Percentiles rank a stretch among this genome's conserved stretches.
phyloP scores from a whole-genome alignment of 2,888 invertebrate species.

The Ornithoptera alexandrae region DNA sequence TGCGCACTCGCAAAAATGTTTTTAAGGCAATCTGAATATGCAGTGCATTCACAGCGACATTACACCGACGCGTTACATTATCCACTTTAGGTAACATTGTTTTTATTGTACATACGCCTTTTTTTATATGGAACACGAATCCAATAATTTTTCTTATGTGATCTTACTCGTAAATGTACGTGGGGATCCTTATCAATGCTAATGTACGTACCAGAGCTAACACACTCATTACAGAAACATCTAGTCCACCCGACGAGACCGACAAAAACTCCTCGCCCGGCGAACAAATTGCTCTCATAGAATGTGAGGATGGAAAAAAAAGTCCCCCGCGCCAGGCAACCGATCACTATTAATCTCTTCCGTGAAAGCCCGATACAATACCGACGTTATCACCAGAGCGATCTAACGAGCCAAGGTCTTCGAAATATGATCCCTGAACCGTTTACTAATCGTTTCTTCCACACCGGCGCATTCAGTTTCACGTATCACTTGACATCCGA shows the following conservation, averaged over 20 bases:
- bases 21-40: too few species aligned
- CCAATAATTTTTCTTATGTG: too few species aligned
- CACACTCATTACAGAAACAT: too few species aligned
- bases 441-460: slow-evolving; percentile 69
- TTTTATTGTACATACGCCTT: too few species aligned
- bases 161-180: too few species aligned
- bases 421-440: slow-evolving; percentile 61
- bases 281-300: slow-evolving; percentile 12
- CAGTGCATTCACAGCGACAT: too few species aligned
- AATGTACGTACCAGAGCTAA: too few species aligned
- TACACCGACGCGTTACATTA: too few species aligned
- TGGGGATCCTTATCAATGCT: too few species aligned
- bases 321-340: slow-evolving; percentile 31
- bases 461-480: slow-evolving; percentile 55
- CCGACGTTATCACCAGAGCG: slow-evolving; percentile 38
- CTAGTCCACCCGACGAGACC: neutral
- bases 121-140: too few species aligned
- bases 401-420: slow-evolving; percentile 42
- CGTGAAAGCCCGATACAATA: slow-evolving; percentile 43
- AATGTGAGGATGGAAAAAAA: slow-evolving; percentile 28
- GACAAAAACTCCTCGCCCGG: slow-evolving; percentile 8
- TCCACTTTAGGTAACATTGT: too few species aligned
- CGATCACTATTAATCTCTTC: slow-evolving; percentile 38
- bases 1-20: too few species aligned
- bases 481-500: slow-evolving; percentile 61